phyloP scores from a whole-genome alignment of 2,113 vertebrate genomes.

The Machaerirhynchus nigripectus region DNA sequence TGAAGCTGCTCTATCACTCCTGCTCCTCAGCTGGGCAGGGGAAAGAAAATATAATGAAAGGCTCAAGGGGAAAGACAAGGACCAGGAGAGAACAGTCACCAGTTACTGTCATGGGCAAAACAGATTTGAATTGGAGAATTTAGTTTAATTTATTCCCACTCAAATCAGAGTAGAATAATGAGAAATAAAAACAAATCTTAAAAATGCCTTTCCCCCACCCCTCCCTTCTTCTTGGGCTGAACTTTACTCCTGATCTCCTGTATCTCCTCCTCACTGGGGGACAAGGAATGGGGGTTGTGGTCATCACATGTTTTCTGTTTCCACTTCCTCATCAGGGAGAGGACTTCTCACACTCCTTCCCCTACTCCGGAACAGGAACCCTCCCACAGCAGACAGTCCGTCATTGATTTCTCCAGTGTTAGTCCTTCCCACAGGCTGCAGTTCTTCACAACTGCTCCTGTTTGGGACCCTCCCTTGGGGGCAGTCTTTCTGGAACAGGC shows the following conservation, averaged over 20 bases:
- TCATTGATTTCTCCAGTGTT: neutral
- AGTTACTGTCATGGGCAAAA: neutral
- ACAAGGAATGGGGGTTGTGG: neutral
- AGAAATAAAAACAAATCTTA: neutral
- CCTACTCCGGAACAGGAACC: neutral
- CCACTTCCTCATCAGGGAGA: rapidly evolving
- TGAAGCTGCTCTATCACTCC: neutral
- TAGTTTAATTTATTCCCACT: neutral
- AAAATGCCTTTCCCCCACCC: neutral
- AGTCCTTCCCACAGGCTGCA: neutral
- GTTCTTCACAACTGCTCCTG: neutral
- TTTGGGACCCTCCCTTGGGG: too few relatives aligned
- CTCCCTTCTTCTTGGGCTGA: neutral
- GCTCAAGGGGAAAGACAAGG: neutral
- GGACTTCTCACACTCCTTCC: neutral
- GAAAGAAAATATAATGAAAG: neutral
- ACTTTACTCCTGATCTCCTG: neutral
- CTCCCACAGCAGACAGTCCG: too few relatives aligned
- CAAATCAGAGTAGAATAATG: neutral
- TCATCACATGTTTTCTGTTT: neutral
- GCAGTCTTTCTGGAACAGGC: neutral
- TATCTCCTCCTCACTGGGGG: neutral
- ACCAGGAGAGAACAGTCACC: neutral
- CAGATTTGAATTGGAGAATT: neutral
- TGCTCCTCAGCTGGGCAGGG: neutral